These are phyloP conservation scores for Plebejus anna DNA, from an alignment of 2,888 invertebrate species.

Conservation along the genomic window DNA sequence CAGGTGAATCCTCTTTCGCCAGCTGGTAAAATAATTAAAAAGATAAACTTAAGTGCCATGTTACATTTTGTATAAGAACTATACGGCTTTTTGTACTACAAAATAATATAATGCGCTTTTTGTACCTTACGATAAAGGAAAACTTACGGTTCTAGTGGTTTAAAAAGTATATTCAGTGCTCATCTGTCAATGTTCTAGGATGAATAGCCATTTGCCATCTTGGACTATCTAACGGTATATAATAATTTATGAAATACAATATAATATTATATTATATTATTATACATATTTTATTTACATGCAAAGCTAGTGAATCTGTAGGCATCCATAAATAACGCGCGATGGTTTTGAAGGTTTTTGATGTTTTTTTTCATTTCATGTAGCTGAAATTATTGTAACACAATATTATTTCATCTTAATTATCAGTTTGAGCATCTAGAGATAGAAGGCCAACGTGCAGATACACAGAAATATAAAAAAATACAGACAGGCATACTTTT, in stretches of 20 bases:
- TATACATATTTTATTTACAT: no score
- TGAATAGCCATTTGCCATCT: not conserved
- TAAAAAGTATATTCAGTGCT: not conserved
- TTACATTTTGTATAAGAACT: not conserved
- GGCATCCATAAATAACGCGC: no score
- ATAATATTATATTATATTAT: no score
- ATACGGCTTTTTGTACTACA: not conserved
- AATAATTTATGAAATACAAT: not conserved
- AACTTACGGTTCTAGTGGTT: slow-evolving; percentile 1
- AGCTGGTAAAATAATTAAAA: slow-evolving; percentile 1
- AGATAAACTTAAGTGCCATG: not conserved
- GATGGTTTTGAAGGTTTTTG: no score
- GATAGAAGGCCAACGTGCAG: no score
- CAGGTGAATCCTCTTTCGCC: not conserved
- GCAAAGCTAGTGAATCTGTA: no score
- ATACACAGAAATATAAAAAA: no score
- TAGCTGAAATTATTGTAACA: no score
- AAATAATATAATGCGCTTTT: not conserved
- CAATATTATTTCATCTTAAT: no score
- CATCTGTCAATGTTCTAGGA: not conserved
- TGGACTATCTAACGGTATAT: not conserved
- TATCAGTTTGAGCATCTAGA: no score
- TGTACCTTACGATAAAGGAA: not conserved
- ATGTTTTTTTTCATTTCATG: no score
- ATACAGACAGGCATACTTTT: no score